Base-by-base conservation (phyloP, 1,140 invertebrate genomes). In the Drosophila mauritiana region DNA sequence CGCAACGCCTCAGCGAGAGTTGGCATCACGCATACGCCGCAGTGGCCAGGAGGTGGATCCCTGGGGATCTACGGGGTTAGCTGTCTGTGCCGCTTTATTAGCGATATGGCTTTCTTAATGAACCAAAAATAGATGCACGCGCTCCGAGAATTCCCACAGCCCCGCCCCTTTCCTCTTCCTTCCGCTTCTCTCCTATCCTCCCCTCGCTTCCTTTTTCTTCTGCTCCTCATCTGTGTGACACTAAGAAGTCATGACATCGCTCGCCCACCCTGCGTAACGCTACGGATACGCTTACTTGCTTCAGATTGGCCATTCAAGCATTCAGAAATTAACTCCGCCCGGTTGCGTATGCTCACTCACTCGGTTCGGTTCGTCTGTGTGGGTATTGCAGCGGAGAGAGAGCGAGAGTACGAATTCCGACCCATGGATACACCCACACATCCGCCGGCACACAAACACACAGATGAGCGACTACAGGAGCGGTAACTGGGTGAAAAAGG, bases 281-380 rank as follows among this genome's bases (percentile, higher is more conserved):
- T 90, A 88, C 90, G 90, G 91, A 91, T 91, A 92, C 88, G 91
- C 91, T 92, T 92, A 90, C 91, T 91, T 91, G 91, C 84, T 92
- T 91, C 84, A 92, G 91, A 92, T 92, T 92, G 91, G 91, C 91
- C 91, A 91, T 92, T 92, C 91, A 92, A 91, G 90, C 91, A 92
- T 92, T 91, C 79, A 90, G 79, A 80, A 90, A 91, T 91, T 92
- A 91, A 92, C 91, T 91, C 91, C 91, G 91, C 91, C 91, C 91
- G 91, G 90, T 86, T 91, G 89, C 89, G 84, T 89, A 73, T 81
- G 88, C 78, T 86, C 84, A 86, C 78, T 81, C 82, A 86, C 63
- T 67, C 82, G 84, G 81, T 78, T 70, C 57, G 49, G 13, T 77
- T 75, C 56, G 48, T 12, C 25, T 51, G 48, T 51, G n/a, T 51